Base-by-base conservation (phyloP, 2,113 vertebrate species). In the Callipepla californica region DNA sequence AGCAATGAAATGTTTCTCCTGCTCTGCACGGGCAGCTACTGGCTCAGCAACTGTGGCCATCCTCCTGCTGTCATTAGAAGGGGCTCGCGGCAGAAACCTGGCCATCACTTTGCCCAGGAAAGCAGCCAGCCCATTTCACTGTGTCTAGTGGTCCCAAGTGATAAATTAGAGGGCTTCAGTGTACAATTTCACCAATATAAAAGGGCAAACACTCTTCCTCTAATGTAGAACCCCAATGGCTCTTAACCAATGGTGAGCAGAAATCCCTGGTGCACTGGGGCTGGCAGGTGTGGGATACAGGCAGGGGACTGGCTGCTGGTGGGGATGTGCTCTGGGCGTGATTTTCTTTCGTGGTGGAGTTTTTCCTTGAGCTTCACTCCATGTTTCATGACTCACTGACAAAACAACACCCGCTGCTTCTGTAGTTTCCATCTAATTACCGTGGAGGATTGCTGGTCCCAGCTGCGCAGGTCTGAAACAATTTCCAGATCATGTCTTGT, bases 381-480 rank as follows among this genome's bases (percentile, higher is more conserved):
- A 78, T 81, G 42, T 94, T 80, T 93, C 87, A 88, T 96, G 94
- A 96, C 82, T 97, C 94, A 96, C 61, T 90, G 89, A 57, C 88
- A 93, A 95, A 96, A 97, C 70, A 89, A 89, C 81, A 65, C 92
- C 50, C 67, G 28, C 78, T 17, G 13, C 80, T 96, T 89, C 22
- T 45, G 94, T 84, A 77, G 94, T 96, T 95, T 96, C 86, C 92
- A 82, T 94, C 65, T 84, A 78, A 85, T 93, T 96, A 62, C 14
- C 79, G 91, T 68, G 89, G 95, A 93, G 75, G 72, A 65, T 92
- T 89, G 86, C 86, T 86, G 78, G 77, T 95, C 86, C 76, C 1
- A 3, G 85, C 95, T 96, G 72, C 63, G 81, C 72, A 82, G 53
- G 66, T 79, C 80, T 79, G 88, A 97, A 95, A 93, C 2, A 32